Evolutionary conservation across 2,113 vertebrate species (phyloP).

Genomic region (Dendropsophus ebraccatus): DNA sequence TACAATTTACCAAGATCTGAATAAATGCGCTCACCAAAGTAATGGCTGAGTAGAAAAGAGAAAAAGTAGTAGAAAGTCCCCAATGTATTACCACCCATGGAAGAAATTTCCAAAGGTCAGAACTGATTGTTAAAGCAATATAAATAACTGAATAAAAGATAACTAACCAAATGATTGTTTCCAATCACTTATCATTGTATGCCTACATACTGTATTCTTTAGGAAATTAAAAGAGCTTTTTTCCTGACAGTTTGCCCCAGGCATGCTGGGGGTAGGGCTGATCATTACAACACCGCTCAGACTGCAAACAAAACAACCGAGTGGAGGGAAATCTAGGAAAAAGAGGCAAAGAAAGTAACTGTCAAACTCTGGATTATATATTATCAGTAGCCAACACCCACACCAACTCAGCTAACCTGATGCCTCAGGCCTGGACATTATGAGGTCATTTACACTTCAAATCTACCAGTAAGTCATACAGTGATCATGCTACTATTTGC

Average conservation of each 20-base stretch:
- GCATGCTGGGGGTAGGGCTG: not conserved
- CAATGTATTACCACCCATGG: not conserved
- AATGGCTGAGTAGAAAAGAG: too few relatives aligned
- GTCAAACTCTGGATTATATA: conserved; percentile 24
- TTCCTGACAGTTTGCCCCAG: conserved; percentile 20
- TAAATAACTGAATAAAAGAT: not conserved
- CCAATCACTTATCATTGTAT: not conserved
- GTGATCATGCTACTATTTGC: not conserved
- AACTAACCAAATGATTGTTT: not conserved
- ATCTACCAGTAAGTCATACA: not conserved
- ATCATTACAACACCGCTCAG: conserved; percentile 25
- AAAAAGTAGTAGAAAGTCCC: too few relatives aligned
- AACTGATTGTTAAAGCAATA: not conserved
- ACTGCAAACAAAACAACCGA: conserved; percentile 16
- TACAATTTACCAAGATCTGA: too few relatives aligned
- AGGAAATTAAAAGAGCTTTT: conserved; percentile 10
- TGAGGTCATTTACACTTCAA: not conserved
- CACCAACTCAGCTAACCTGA: not conserved
- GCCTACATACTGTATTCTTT: not conserved
- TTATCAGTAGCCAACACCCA: conserved; percentile 23
- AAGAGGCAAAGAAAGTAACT: conserved; percentile 40
- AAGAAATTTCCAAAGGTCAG: not conserved
- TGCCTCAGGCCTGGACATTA: not conserved
- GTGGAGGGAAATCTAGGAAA: conserved; percentile 36
- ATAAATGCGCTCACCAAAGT: too few relatives aligned